These are phyloP conservation scores for Ctena decussata DNA, from an alignment of 2,888 invertebrate species.

Conservation along the genomic window DNA sequence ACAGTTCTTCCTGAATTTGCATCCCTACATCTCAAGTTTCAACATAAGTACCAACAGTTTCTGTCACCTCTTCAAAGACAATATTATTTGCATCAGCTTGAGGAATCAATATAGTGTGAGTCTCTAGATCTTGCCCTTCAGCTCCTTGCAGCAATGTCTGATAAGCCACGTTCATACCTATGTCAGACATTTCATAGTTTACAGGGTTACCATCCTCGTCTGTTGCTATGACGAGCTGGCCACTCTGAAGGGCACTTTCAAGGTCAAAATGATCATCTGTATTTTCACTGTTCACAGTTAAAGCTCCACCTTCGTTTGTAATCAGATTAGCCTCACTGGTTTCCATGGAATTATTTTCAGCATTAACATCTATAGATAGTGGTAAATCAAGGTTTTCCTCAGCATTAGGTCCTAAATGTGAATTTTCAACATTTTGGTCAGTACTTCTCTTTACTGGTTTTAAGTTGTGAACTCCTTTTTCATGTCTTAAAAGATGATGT, in stretches of 20 bases:
- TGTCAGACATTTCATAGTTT: constrained; percentile 78
- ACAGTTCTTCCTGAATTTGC: no score
- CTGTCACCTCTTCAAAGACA: constrained; percentile 46
- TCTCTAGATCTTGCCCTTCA: constrained; percentile 42
- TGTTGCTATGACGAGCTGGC: constrained; percentile 76
- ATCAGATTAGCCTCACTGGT: neutral
- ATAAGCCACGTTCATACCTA: constrained; percentile 73
- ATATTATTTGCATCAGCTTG: constrained; percentile 57
- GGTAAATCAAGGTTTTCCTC: neutral
- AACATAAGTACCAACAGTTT: constrained; percentile 17
- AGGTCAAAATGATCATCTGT: constrained; percentile 63
- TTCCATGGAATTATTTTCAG: neutral
- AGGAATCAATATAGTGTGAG: constrained; percentile 62
- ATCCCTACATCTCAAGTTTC: neutral
- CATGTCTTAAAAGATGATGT: constrained; percentile 84
- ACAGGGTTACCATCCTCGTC: constrained; percentile 73
- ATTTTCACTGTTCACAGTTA: neutral
- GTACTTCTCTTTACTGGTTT: neutral
- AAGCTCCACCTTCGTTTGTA: neutral
- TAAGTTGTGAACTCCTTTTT: constrained; percentile 76
- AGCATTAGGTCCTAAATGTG: neutral
- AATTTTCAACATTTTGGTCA: neutral
- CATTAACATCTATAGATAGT: neutral
- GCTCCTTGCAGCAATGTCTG: constrained; percentile 68
- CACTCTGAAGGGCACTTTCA: constrained; percentile 69